Conservation (phyloP, 2,888 invertebrate species). For the Drosophila maculinotata region DNA sequence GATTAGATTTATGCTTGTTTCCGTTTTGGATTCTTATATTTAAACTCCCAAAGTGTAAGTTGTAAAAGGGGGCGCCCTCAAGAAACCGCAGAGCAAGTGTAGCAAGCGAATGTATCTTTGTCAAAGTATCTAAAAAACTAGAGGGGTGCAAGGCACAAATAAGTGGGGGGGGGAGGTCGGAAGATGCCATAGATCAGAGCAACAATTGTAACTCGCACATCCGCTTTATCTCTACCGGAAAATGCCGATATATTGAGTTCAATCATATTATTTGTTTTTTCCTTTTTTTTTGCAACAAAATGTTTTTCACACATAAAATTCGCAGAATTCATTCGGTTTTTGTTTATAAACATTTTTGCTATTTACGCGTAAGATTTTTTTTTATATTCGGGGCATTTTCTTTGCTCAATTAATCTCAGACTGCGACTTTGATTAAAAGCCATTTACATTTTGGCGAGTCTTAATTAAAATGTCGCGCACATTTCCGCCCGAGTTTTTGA, state of each 20-base stretch:
- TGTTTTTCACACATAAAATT: constrained; percentile 16
- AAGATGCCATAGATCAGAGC: neutral
- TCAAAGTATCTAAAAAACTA: constrained; percentile 1
- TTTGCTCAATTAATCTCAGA: constrained; percentile 36
- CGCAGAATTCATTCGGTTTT: neutral
- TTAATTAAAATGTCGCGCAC: constrained; percentile 84
- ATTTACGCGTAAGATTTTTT: constrained; percentile 8
- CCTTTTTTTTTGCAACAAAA: constrained; percentile 19
- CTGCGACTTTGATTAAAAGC: constrained; percentile 68
- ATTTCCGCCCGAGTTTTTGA: constrained; percentile 76
- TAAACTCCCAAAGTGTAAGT: neutral
- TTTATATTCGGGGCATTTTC: neutral
- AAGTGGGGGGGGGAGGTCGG: neutral
- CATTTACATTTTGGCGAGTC: constrained; percentile 69
- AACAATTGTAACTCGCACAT: constrained; percentile 16
- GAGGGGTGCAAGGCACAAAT: neutral
- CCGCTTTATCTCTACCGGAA: constrained; percentile 41
- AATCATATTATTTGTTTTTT: constrained; percentile 8
- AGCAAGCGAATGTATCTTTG: neutral
- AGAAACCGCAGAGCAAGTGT: constrained; percentile 25
- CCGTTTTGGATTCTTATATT: constrained; percentile 32
- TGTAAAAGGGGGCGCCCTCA: neutral
- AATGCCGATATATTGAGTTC: constrained; percentile 31
- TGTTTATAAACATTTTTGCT: constrained; percentile 44
- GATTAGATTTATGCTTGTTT: constrained; percentile 71